phyloP scores from a whole-genome alignment of 2,113 vertebrate species.

The Oreochromis aureus region DNA sequence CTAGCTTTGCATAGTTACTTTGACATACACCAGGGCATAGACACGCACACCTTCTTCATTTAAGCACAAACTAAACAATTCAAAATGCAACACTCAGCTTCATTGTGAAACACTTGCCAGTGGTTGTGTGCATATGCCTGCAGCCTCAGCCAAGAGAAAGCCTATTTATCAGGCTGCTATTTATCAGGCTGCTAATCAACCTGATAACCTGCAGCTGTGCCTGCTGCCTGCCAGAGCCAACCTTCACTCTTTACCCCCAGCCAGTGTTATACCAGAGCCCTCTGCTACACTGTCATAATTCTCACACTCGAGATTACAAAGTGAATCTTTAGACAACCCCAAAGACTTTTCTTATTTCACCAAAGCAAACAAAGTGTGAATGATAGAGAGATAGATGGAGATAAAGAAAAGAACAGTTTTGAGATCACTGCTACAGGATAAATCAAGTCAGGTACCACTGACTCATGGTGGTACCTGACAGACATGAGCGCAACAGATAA shows the following conservation, averaged over 20 bases:
- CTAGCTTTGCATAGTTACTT: background rate
- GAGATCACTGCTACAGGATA: background rate
- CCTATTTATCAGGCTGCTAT: conserved; percentile 28
- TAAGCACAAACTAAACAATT: background rate
- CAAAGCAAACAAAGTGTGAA: background rate
- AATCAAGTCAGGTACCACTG: background rate
- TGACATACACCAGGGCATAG: background rate
- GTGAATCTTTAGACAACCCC: background rate
- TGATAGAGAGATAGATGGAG: background rate
- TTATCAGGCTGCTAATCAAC: conserved; percentile 54
- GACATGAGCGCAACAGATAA: background rate
- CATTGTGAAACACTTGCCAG: background rate
- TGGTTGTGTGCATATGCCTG: background rate
- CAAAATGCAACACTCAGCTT: background rate
- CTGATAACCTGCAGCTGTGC: conserved; percentile 49
- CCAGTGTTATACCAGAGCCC: background rate
- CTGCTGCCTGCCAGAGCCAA: conserved; percentile 23
- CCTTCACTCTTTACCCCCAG: background rate
- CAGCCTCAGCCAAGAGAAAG: background rate
- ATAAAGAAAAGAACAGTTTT: background rate
- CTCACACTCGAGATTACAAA: background rate
- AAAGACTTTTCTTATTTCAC: background rate
- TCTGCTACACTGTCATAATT: background rate
- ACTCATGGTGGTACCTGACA: background rate
- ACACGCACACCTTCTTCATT: background rate